Evolutionary conservation across 2,797 vertebrate species (phyloP).

Genomic region (Protosalanx chinensis): DNA sequence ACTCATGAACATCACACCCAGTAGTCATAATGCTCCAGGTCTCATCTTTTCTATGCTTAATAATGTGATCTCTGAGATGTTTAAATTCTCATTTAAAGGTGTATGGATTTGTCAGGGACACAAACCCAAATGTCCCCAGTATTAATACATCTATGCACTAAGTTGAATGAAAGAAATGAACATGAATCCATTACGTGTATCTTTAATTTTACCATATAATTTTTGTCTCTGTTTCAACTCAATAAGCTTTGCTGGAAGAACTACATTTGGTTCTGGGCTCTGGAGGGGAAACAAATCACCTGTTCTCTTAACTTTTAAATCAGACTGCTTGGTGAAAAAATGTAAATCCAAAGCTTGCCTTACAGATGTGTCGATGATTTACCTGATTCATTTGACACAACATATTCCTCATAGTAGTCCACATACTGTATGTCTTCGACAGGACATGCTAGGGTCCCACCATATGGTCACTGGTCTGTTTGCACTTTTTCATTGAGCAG

Average conservation of each 20-base stretch:
- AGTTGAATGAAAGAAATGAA: not conserved
- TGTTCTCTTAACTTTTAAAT: not conserved
- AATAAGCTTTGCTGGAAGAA: too few relatives aligned
- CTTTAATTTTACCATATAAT: not conserved
- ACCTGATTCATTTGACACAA: not conserved
- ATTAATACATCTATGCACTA: not conserved
- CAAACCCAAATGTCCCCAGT: not conserved
- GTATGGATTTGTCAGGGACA: too few relatives aligned
- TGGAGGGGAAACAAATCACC: not conserved
- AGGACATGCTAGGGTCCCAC: slow-evolving; percentile 67
- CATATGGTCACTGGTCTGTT: slow-evolving; percentile 4
- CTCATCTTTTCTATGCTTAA: too few relatives aligned
- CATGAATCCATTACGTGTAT: not conserved
- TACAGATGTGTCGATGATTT: not conserved
- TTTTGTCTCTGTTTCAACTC: not conserved
- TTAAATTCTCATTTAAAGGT: too few relatives aligned
- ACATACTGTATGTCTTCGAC: slow-evolving; percentile 77
- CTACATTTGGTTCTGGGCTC: not conserved
- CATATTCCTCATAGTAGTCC: slow-evolving; percentile 36
- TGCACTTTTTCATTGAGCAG: slow-evolving; percentile 1
- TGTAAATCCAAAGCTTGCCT: slow-evolving; percentile 11
- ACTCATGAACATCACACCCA: too few relatives aligned
- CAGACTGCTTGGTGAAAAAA: not conserved
- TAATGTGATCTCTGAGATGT: too few relatives aligned
- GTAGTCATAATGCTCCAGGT: too few relatives aligned